These are phyloP conservation scores for Dasypus novemcinctus DNA, from an alignment of 2,113 vertebrate species.

Conservation along the genomic window DNA sequence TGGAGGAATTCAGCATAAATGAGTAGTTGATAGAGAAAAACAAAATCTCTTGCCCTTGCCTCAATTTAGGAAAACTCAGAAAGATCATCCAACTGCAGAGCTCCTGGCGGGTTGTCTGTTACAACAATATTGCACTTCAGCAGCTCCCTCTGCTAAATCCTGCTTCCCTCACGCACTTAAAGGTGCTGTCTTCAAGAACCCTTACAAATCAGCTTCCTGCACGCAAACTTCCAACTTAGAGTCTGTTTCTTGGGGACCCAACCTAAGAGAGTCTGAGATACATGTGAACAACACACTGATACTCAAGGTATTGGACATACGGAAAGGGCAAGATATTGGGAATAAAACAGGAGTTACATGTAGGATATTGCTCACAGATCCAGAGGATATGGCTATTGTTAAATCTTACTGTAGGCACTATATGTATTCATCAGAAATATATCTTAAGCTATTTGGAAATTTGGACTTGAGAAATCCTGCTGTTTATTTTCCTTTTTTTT, in stretches of 20 bases:
- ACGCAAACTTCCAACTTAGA: neutral
- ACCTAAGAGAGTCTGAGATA: neutral
- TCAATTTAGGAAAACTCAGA: neutral
- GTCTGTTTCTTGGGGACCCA: neutral
- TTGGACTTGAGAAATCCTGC: neutral
- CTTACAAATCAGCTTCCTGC: neutral
- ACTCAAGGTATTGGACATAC: neutral
- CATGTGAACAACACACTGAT: neutral
- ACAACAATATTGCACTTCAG: too few species aligned
- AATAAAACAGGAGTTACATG: neutral
- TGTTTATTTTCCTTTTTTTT: neutral
- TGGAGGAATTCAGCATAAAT: neutral
- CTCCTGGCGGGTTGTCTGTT: neutral
- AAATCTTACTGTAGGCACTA: neutral
- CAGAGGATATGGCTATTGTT: too few species aligned
- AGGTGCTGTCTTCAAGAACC: neutral
- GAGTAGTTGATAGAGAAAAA: neutral
- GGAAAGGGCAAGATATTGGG: neutral
- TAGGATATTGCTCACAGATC: rapidly evolving
- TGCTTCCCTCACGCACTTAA: neutral
- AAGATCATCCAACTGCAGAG: rapidly evolving
- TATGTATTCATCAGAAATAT: neutral
- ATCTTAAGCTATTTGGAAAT: neutral
- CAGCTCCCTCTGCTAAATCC: neutral
- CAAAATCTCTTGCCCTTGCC: neutral